Conservation (phyloP, 1,140 invertebrate genomes). For the Drosophila kurseongensis region DNA sequence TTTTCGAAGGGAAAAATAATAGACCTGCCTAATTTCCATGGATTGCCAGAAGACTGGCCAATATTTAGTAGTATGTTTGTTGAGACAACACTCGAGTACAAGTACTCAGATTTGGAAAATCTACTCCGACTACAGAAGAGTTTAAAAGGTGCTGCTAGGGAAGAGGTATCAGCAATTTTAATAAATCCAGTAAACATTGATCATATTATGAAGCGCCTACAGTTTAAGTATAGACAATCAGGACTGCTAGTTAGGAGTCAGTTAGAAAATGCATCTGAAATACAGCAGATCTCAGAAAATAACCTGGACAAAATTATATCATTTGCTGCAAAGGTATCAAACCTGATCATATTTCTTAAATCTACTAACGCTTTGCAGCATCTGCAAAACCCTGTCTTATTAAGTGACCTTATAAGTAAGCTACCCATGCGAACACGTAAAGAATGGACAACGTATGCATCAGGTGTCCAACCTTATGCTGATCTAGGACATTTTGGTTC, state of each 20-base stretch:
- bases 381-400: not conserved
- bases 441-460: no score
- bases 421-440: not conserved
- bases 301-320: not conserved
- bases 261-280: not conserved
- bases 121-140: not conserved
- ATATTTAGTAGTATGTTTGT: no score
- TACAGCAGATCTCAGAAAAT: no score
- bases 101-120: not conserved
- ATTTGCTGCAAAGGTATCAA: no score
- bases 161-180: no score
- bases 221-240: no score
- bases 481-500: no score
- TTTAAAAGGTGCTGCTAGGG: not conserved
- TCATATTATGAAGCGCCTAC: no score
- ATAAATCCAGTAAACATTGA: no score
- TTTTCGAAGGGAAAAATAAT: not conserved
- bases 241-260: no score
- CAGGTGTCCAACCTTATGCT: no score
- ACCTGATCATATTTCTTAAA: not conserved
- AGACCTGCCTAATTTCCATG: not conserved
- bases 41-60: not conserved
- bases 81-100: no score
- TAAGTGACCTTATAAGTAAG: not conserved
- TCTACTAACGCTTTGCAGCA: constrained; percentile 1